phyloP scores from a whole-genome alignment of 2,797 vertebrate species.

The Eulemur rubriventer region DNA sequence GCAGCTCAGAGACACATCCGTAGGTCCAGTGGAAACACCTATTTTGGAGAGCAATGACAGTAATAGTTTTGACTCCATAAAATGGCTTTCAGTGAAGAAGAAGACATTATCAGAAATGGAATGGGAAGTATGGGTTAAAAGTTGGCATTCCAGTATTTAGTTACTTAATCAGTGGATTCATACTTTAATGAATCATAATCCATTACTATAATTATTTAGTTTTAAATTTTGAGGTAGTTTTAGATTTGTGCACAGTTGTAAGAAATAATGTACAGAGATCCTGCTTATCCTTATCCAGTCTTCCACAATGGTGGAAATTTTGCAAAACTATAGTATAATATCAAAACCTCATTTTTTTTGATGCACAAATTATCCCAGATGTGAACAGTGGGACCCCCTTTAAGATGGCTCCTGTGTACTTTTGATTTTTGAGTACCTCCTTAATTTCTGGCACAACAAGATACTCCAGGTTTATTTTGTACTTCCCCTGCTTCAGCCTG shows the following conservation, averaged over 20 bases:
- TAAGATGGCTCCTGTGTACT: background rate
- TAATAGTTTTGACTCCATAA: background rate
- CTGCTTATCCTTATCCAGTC: background rate
- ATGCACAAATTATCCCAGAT: background rate
- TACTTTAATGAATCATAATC: background rate
- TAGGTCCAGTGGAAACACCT: background rate
- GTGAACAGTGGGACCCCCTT: background rate
- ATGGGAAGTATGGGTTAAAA: background rate
- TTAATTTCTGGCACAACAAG: slow-evolving; percentile 14
- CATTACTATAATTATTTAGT: background rate
- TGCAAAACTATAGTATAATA: background rate
- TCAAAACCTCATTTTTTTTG: background rate
- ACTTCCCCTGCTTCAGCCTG: background rate
- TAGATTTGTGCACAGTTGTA: background rate
- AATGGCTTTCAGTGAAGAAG: background rate
- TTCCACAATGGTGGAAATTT: background rate
- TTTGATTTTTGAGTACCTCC: background rate
- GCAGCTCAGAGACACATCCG: background rate
- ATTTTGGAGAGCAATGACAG: background rate
- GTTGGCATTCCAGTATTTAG: background rate
- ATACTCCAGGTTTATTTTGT: background rate
- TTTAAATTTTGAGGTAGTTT: background rate
- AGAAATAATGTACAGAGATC: background rate
- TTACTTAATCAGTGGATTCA: background rate
- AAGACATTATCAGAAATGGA: background rate